Conservation (phyloP, 23 tunicate genomes). For the Clavelina lepadiformis region DNA sequence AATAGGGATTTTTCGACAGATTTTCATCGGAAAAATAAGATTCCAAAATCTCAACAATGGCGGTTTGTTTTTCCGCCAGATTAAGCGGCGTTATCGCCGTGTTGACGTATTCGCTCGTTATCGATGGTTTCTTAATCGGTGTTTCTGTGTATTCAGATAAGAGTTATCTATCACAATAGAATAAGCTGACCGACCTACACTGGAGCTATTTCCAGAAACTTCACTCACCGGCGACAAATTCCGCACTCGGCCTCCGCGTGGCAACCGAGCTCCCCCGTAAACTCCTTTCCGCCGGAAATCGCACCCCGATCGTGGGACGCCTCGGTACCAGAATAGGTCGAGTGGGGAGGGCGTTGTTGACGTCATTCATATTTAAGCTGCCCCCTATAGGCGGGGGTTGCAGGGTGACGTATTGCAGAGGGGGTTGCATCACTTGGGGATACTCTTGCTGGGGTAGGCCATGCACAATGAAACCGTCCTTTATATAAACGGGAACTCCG, state of each 20-base stretch:
- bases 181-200: neutral
- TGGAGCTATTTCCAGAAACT: too few relatives aligned
- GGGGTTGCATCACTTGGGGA: neutral
- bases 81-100: neutral
- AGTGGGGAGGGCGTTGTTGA: neutral
- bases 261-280: constrained; percentile 56
- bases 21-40: constrained; percentile 89
- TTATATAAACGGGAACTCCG: constrained; percentile 3
- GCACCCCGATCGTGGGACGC: constrained; percentile 10
- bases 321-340: constrained; percentile 3
- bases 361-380: neutral
- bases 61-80: neutral
- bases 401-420: constrained; percentile 9
- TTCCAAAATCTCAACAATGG: constrained; percentile 55
- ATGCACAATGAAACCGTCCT: constrained; percentile 12
- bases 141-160: constrained; percentile 6
- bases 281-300: constrained; percentile 5
- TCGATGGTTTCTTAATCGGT: constrained; percentile 20
- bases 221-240: constrained; percentile 1
- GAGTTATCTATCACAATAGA: neutral
- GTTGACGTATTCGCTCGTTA: too few relatives aligned
- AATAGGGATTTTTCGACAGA: constrained; percentile 75
- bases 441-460: neutral
- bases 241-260: constrained; percentile 52
- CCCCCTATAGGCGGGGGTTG: constrained; percentile 6